Base-by-base conservation (phyloP, 2,113 vertebrate species). In the Halcyon malimbica region DNA sequence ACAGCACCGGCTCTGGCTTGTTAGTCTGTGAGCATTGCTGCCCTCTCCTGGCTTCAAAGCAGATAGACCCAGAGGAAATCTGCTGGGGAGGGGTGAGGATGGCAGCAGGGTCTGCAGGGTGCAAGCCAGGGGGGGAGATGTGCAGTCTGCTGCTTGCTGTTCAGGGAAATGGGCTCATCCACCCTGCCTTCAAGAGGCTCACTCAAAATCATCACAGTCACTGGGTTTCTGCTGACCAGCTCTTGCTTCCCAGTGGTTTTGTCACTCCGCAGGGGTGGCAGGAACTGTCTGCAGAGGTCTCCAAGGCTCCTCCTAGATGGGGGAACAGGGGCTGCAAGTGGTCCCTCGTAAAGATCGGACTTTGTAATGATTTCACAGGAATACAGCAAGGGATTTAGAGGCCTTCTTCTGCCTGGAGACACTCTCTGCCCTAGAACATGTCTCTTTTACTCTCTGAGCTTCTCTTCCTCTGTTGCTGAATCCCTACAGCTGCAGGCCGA, bases 1-100 rank as follows among this genome's bases (percentile, higher is more conserved):
- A 25, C 7, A 23, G 51, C 37, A 16, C 9, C 0, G 2, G 4
- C 4, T 1, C 48, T 1, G 16, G 4, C 3, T 44, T 6, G 28
- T 16, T 56, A 81, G 79, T 87, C n/a, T 69, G 0, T 50, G 89
- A 84, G 65, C 96, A 26, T 76, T 97, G 96, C 96, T 97, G 96
- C 96, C 96, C 95, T 96, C 96, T 96, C 37, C 92, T 76, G 96
- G 96, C n/a, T 50, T 37, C 68, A 7, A 8, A 18, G 39, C 11
- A 29, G 20, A 76, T 26, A 28, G 65, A 86, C 37, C 14, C 68
- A 6, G 19, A 21, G 8, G 39, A 75, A 78, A 68, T 14, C 4
- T 1, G 3, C 20, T 90, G 16, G 2, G 51, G 10, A 42, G 50
- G 41, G 14, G 17, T 0, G 12, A 21, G 13, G 25, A 24, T 4